phyloP scores from a whole-genome alignment of 2,888 invertebrate species.

The Anagyrus pseudococci region DNA sequence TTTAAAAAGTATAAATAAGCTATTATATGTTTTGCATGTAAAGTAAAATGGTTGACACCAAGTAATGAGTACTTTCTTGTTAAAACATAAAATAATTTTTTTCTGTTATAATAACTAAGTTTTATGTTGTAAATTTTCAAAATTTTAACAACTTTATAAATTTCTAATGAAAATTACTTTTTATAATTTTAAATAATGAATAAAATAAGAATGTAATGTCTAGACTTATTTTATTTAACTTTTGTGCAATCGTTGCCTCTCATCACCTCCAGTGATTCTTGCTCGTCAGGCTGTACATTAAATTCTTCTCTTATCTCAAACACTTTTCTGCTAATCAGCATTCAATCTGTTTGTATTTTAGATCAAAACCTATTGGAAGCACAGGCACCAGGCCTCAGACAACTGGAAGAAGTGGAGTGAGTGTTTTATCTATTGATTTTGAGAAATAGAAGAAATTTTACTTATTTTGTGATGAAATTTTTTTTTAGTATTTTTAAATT shows the following conservation, averaged over 20 bases:
- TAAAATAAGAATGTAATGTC: constrained; percentile 33
- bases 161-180: not conserved
- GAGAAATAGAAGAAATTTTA: too few relatives aligned
- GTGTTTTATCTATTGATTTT: not conserved
- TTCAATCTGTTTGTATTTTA: constrained; percentile 31
- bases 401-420: not conserved
- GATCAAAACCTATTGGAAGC: constrained; percentile 7
- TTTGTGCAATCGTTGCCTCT: constrained; percentile 47
- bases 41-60: not conserved
- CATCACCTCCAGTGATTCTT: constrained; percentile 53
- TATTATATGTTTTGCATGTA: not conserved
- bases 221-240: constrained; percentile 28
- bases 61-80: not conserved
- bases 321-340: constrained; percentile 9
- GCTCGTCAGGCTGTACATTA: constrained; percentile 33
- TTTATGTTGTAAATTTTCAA: not conserved
- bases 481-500: not conserved
- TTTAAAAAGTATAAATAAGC: not conserved
- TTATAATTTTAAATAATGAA: constrained; percentile 5
- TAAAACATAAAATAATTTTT: not conserved
- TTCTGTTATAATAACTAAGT: too few relatives aligned
- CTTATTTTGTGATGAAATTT: too few relatives aligned
- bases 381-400: not conserved
- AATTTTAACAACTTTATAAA: not conserved
- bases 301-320: constrained; percentile 8